phyloP scores from a whole-genome alignment of 2,888 invertebrate genomes.

The Axea sp. region DNA sequence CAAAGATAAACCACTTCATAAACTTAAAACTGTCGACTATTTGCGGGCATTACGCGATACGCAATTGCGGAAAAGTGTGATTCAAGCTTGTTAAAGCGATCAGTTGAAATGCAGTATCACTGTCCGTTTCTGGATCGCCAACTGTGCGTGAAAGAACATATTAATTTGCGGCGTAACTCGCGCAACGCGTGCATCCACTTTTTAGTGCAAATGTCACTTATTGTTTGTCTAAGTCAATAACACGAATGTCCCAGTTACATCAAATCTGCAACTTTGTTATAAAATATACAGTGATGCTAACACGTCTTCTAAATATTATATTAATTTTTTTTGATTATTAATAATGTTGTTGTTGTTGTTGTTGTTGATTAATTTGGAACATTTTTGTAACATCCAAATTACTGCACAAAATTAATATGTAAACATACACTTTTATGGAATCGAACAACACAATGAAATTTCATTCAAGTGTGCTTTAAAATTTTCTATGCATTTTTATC shows the following conservation, averaged over 20 bases:
- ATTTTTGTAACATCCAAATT: too few relatives aligned
- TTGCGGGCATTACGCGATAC: constrained; percentile 29
- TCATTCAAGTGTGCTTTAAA: too few relatives aligned
- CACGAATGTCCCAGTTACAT: not conserved
- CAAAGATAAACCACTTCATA: constrained; percentile 44
- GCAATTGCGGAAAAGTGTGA: constrained; percentile 62
- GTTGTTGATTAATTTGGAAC: too few relatives aligned
- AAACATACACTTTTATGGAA: too few relatives aligned
- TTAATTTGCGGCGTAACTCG: constrained; percentile 46
- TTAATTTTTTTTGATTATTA: too few relatives aligned
- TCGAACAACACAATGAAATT: too few relatives aligned
- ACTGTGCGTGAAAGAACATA: constrained; percentile 30
- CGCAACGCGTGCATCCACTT: constrained; percentile 6
- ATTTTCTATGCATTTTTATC: too few relatives aligned
- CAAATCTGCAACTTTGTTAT: too few relatives aligned
- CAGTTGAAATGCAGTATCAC: constrained; percentile 49
- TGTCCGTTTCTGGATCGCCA: constrained; percentile 19
- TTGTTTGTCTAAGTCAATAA: constrained; percentile 25
- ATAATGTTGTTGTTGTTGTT: too few relatives aligned
- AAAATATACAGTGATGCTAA: too few relatives aligned
- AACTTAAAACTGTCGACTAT: constrained; percentile 46
- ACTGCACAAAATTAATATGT: too few relatives aligned
- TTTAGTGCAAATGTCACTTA: constrained; percentile 20
- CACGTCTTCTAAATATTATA: too few relatives aligned
- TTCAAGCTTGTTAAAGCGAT: constrained; percentile 52